These are phyloP conservation scores for Lipotes vexillifer DNA, from an alignment of 2,113 vertebrate genomes.

Conservation along the genomic window DNA sequence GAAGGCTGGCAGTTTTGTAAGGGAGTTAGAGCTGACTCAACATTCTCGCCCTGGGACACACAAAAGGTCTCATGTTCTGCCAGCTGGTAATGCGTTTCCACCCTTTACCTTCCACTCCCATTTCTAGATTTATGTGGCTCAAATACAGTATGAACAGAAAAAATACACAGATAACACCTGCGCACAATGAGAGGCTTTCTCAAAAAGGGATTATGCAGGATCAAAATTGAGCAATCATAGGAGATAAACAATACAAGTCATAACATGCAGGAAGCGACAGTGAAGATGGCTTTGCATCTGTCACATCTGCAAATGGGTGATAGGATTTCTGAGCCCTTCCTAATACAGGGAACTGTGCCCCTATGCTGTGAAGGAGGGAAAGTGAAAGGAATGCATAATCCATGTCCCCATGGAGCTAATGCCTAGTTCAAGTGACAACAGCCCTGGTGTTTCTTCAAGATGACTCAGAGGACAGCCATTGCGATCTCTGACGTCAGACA, in stretches of 20 bases:
- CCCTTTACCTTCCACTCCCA: neutral
- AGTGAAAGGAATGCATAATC: neutral
- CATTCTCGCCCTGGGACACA: neutral
- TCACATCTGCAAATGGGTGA: neutral
- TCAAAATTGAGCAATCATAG: neutral
- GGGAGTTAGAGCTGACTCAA: neutral
- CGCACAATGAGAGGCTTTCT: neutral
- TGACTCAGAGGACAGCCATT: neutral
- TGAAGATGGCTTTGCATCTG: neutral
- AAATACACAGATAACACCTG: neutral
- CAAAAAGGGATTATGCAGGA: neutral
- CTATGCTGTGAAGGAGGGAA: neutral
- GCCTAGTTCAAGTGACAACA: neutral
- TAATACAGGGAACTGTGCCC: neutral
- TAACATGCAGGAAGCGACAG: fast-evolving
- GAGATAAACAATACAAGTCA: neutral
- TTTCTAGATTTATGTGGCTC: neutral
- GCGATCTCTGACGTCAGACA: neutral
- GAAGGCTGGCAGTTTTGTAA: neutral
- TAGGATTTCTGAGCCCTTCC: neutral
- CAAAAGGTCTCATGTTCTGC: neutral
- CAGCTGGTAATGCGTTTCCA: neutral
- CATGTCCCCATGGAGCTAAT: neutral
- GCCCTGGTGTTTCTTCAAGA: neutral
- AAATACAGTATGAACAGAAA: neutral